Evolutionary conservation across 2,113 vertebrate genomes (phyloP).

Genomic region (Neotragus pygmaeus): DNA sequence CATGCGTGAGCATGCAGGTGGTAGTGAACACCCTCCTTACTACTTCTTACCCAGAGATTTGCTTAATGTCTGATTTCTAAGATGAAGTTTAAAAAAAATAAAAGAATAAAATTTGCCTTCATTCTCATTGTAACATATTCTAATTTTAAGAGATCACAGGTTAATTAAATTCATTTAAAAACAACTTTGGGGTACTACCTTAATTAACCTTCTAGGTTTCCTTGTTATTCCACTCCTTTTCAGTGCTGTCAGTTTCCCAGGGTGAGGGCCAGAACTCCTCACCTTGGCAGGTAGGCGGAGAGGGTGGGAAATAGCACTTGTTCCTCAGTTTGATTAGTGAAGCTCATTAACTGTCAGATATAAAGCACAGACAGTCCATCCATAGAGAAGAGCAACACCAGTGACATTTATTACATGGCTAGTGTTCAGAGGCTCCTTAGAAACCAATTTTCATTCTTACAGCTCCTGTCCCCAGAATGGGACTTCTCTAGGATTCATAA

Average conservation of each 20-base stretch:
- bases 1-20: not conserved
- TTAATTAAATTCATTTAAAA: constrained; percentile 70
- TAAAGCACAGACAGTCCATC: constrained; percentile 12
- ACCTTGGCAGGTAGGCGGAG: not conserved
- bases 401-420: constrained; percentile 38
- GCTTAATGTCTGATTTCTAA: not conserved
- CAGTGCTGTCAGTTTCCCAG: constrained; percentile 20
- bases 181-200: constrained; percentile 48
- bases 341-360: constrained; percentile 66
- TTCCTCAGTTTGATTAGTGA: constrained; percentile 48
- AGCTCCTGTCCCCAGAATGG: not conserved
- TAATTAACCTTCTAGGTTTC: constrained; percentile 64
- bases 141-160: constrained; percentile 60
- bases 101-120: constrained; percentile 19
- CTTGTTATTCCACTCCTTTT: not conserved
- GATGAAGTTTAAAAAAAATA: not conserved
- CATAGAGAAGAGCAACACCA: not conserved
- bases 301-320: constrained; percentile 17
- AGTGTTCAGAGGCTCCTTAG: constrained; percentile 21
- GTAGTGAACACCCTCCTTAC: not conserved
- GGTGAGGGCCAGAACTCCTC: not conserved
- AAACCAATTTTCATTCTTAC: constrained; percentile 49
- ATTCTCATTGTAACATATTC: constrained; percentile 45
- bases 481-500: constrained; percentile 22
- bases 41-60: constrained; percentile 18